A percentile compares a stretch with the other conserved stretches of the same genome.
Conservation (phyloP, 2,797 vertebrate genomes). For the Crax fasciolata region DNA sequence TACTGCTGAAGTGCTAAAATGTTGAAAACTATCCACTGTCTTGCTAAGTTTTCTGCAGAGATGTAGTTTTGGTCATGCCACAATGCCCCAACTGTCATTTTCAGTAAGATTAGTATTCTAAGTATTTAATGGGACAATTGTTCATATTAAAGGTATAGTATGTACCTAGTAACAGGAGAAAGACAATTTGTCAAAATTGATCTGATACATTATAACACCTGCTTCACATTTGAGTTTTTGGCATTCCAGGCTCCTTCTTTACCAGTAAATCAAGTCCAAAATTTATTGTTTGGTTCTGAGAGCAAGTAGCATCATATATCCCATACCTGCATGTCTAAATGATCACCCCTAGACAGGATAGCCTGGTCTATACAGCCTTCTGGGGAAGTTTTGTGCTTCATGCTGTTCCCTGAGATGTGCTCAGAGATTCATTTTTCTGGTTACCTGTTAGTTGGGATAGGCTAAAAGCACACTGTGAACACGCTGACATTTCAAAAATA, state of each 20-base stretch:
- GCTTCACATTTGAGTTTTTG: background rate
- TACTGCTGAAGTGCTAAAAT: background rate
- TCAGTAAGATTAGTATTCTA: background rate
- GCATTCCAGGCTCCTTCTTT: background rate
- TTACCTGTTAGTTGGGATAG: background rate
- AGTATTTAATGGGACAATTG: background rate
- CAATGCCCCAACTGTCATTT: background rate
- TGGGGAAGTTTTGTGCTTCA: background rate
- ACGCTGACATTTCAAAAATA: background rate
- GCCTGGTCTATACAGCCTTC: background rate
- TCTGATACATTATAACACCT: background rate
- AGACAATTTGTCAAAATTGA: background rate
- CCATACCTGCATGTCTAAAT: background rate
- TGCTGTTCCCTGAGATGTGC: background rate
- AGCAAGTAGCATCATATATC: background rate
- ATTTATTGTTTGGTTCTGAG: background rate
- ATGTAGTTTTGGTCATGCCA: background rate
- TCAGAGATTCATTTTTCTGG: background rate
- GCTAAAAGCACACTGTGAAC: background rate
- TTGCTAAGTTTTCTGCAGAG: background rate
- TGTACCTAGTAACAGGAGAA: background rate
- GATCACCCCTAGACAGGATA: background rate
- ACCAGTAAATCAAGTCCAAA: background rate
- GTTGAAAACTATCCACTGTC: background rate
- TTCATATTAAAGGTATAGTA: background rate